These are phyloP conservation scores for Cygnus olor DNA, from an alignment of 2,797 vertebrate genomes.

Conservation along the genomic window DNA sequence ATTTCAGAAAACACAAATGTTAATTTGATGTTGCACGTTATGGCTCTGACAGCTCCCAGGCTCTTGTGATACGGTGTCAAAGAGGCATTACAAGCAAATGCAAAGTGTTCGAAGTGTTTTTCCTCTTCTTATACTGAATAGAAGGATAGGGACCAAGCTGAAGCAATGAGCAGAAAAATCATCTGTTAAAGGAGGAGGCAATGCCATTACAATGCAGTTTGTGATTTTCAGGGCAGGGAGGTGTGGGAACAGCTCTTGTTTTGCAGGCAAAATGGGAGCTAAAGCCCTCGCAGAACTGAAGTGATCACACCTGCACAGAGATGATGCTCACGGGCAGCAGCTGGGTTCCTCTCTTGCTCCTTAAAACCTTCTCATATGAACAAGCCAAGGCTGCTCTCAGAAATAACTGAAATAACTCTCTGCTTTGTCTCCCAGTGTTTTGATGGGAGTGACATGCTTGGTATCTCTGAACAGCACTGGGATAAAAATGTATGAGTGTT, in stretches of 20 bases:
- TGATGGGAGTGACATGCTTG: fast-evolving
- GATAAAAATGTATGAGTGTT: background rate
- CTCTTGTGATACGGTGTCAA: constrained; percentile 36
- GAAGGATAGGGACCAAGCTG: background rate
- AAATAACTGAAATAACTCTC: fast-evolving
- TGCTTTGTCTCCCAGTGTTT: background rate
- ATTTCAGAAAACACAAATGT: constrained; percentile 48
- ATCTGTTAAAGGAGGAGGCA: background rate
- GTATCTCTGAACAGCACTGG: background rate
- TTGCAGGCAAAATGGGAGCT: background rate
- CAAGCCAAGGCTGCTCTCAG: background rate
- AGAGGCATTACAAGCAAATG: background rate
- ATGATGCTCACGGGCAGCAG: background rate
- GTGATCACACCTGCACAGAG: background rate
- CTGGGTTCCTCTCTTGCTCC: background rate
- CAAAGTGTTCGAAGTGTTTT: background rate
- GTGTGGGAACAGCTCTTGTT: background rate
- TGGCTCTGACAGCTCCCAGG: constrained; percentile 62
- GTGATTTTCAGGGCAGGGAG: background rate
- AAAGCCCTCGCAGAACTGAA: background rate
- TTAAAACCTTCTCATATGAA: background rate
- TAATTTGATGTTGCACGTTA: constrained; percentile 53
- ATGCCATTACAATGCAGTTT: background rate
- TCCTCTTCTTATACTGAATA: background rate
- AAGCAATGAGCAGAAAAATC: background rate